Conservation (phyloP, 2,113 vertebrate genomes). For the Syrrhaptes paradoxus region DNA sequence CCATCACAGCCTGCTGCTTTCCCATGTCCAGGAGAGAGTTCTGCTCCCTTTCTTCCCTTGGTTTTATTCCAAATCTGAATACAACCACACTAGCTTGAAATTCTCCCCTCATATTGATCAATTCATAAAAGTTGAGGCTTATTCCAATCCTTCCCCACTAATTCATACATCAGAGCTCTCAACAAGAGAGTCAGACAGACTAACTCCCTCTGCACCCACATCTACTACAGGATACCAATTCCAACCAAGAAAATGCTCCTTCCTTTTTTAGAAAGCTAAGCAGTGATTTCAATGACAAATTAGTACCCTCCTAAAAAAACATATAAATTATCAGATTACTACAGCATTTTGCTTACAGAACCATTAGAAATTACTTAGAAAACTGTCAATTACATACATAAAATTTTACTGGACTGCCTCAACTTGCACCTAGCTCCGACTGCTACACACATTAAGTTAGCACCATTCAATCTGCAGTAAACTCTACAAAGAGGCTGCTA, state of each 20-base stretch:
- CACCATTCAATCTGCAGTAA: neutral
- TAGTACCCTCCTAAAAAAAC: neutral
- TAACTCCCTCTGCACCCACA: neutral
- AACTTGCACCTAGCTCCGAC: neutral
- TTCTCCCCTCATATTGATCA: neutral
- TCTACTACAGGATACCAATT: neutral
- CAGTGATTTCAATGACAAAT: neutral
- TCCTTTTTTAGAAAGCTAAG: neutral
- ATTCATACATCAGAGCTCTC: neutral
- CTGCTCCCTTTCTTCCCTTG: neutral
- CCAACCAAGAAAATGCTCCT: neutral
- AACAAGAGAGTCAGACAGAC: neutral
- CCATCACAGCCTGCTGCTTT: neutral
- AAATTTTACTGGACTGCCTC: neutral
- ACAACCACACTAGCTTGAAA: neutral
- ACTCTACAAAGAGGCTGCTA: neutral
- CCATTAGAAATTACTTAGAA: neutral
- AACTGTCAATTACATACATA: neutral
- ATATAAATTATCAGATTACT: neutral
- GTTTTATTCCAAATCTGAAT: neutral
- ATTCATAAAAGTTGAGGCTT: neutral
- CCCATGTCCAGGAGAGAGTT: neutral
- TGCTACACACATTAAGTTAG: neutral
- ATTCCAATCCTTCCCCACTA: neutral
- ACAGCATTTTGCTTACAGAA: neutral